phyloP scores from a whole-genome alignment of 2,113 vertebrate genomes.

The Oriolus oriolus region DNA sequence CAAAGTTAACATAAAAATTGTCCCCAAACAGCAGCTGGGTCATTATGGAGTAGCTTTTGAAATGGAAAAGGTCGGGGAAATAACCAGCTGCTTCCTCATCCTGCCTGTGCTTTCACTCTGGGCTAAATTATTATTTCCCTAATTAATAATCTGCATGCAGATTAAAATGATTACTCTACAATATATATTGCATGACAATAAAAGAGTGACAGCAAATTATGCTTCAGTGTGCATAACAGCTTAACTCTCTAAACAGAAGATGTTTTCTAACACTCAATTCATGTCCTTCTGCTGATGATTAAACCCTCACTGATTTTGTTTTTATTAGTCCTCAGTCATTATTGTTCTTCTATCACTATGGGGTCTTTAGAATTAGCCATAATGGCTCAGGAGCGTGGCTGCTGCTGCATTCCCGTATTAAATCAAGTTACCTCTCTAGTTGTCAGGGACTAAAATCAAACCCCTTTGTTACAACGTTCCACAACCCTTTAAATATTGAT shows the following conservation, averaged over 20 bases:
- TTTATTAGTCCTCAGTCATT: conserved; percentile 50
- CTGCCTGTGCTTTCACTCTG: not conserved
- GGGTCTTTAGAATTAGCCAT: conserved; percentile 14
- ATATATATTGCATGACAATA: conserved; percentile 28
- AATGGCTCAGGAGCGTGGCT: not conserved
- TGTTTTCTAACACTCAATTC: conserved; percentile 38
- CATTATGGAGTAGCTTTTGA: conserved; percentile 29
- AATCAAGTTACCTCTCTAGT: conserved; percentile 4
- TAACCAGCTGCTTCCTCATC: not conserved
- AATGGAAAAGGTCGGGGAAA: not conserved
- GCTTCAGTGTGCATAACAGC: conserved; percentile 16
- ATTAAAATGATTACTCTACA: conserved; percentile 17
- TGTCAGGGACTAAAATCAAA: conserved; percentile 39
- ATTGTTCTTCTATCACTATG: conserved; percentile 44
- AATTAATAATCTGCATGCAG: conserved; percentile 42
- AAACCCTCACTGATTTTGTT: conserved; percentile 21
- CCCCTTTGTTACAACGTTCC: not conserved
- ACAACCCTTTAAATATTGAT: conserved; percentile 47
- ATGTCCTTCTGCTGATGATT: conserved; percentile 34
- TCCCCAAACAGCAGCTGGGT: conserved; percentile 41
- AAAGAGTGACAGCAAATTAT: conserved; percentile 24
- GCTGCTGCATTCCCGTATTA: not conserved
- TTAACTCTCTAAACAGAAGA: conserved; percentile 47
- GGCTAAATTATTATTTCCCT: conserved; percentile 3
- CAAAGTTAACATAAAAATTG: not conserved